A percentile compares a stretch with the other conserved stretches of the same genome.
phyloP scores from a whole-genome alignment of 2,113 vertebrate species.

The Etia nguti region DNA sequence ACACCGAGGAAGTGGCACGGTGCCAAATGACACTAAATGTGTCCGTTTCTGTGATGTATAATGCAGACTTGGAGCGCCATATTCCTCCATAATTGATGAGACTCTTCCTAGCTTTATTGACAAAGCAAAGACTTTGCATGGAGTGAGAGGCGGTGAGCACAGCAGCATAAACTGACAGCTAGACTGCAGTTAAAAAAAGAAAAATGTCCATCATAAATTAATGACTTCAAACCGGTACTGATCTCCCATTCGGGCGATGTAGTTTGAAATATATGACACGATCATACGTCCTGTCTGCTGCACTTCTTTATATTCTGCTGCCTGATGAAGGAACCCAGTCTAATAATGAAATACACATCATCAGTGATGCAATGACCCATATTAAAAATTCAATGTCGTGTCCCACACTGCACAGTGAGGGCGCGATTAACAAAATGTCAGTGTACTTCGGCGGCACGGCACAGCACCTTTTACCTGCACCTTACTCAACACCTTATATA shows the following conservation, averaged over 20 bases:
- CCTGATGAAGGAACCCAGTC: background rate
- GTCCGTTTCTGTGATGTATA: constrained; percentile 55
- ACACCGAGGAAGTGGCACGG: background rate
- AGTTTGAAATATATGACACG: background rate
- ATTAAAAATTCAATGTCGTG: background rate
- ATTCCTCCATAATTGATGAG: constrained; percentile 47
- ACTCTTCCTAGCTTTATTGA: constrained; percentile 22
- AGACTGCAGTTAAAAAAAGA: background rate
- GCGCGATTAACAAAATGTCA: background rate
- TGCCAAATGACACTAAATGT: constrained; percentile 45
- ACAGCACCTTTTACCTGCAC: background rate
- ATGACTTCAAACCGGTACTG: background rate
- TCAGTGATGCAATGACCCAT: background rate
- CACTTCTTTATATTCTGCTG: background rate
- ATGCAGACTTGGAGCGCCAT: constrained; percentile 33
- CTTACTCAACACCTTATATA: background rate
- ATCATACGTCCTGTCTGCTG: background rate
- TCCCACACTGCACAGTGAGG: background rate
- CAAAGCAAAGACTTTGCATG: constrained; percentile 1
- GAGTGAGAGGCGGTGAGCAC: background rate
- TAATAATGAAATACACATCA: background rate
- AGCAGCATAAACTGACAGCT: background rate
- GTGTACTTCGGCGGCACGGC: background rate
- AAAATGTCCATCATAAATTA: background rate
- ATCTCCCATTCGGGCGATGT: background rate